phyloP scores from a whole-genome alignment of 2,888 invertebrate species.

The Mayetiola destructor region DNA sequence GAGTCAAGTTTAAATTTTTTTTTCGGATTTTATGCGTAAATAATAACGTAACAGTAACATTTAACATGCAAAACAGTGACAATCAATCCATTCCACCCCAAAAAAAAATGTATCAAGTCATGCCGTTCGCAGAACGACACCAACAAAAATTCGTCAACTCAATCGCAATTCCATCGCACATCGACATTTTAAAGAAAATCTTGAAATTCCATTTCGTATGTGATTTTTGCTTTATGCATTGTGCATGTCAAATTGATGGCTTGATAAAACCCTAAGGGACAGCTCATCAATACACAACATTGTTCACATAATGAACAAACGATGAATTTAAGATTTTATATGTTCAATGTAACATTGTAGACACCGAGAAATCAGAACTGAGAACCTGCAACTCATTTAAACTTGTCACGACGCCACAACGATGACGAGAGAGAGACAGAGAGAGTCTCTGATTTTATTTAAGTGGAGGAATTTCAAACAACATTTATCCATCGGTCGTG shows the following conservation, averaged over 20 bases:
- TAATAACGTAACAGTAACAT: neutral
- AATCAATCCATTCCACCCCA: neutral
- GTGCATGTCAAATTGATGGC: conserved; percentile 11
- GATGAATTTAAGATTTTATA: too few relatives aligned
- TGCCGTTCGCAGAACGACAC: neutral
- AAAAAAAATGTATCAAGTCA: neutral
- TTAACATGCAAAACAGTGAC: neutral
- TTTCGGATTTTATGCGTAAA: neutral
- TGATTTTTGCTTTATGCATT: neutral
- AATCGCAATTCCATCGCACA: neutral
- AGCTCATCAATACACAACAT: conserved; percentile 6
- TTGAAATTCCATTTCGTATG: neutral
- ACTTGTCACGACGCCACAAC: conserved; percentile 9
- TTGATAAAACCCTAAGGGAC: conserved; percentile 7
- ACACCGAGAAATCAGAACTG: neutral
- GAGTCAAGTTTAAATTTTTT: neutral
- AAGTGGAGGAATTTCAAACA: too few relatives aligned
- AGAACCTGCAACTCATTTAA: conserved; percentile 6
- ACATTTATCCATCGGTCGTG: too few relatives aligned
- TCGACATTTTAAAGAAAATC: neutral
- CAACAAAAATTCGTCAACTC: neutral
- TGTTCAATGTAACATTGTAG: too few relatives aligned
- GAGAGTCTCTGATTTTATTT: too few relatives aligned
- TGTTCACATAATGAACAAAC: too few relatives aligned
- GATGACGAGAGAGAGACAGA: too few relatives aligned